Conservation (phyloP, 2,797 vertebrate species). For the Enteromius thamalakanensis region DNA sequence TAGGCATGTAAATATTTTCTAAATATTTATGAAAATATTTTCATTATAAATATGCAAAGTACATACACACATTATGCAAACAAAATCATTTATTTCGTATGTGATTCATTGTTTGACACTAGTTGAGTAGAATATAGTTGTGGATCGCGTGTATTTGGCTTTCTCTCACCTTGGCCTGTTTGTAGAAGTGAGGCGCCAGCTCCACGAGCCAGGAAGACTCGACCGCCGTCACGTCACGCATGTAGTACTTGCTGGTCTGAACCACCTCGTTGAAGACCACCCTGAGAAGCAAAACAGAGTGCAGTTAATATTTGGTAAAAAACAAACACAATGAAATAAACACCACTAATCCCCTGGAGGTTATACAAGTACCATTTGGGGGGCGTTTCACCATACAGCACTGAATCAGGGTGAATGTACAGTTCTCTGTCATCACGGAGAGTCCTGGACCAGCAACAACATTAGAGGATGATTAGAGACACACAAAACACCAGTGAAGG, state of each 20-base stretch:
- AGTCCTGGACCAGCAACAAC: constrained; percentile 77
- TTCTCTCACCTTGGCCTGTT: constrained; percentile 91
- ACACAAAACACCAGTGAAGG: background rate
- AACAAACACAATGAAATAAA: background rate
- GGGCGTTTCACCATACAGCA: constrained; percentile 94
- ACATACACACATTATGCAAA: too few species aligned
- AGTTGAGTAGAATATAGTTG: too few species aligned
- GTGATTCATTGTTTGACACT: too few species aligned
- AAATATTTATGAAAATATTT: too few species aligned
- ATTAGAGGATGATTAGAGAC: background rate
- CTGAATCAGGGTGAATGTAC: constrained; percentile 95
- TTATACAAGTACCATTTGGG: constrained; percentile 88
- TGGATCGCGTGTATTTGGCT: too few species aligned
- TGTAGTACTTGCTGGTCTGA: constrained; percentile 95
- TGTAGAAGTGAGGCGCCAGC: constrained; percentile 97
- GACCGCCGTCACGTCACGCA: constrained; percentile 96
- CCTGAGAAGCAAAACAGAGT: constrained; percentile 72
- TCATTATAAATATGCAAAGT: too few species aligned
- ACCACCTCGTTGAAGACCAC: constrained; percentile 97
- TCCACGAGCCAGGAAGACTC: constrained; percentile 96
- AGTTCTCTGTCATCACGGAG: constrained; percentile 95
- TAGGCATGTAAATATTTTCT: too few species aligned
- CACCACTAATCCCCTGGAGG: too few species aligned
- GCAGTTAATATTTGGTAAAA: background rate
- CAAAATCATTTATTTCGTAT: too few species aligned